Percentiles rank a stretch among this genome's conserved stretches.
These are phyloP conservation scores for Apamea epomidion DNA, from an alignment of 2,888 invertebrate species.

Conservation along the genomic window DNA sequence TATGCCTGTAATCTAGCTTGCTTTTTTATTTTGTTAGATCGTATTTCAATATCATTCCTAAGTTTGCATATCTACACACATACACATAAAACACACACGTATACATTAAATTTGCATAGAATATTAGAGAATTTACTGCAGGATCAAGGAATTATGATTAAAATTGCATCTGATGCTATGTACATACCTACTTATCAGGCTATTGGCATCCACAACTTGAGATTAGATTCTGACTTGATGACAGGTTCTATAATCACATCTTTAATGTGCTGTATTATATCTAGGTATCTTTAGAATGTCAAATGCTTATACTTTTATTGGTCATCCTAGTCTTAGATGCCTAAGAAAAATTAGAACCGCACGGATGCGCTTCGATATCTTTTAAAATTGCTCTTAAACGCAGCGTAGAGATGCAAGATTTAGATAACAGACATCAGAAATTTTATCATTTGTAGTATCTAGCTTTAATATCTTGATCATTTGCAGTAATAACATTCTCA, in stretches of 20 bases:
- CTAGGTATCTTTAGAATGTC: background rate
- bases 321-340: background rate
- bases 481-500: conserved; percentile 15
- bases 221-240: conserved; percentile 15
- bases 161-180: conserved; percentile 14
- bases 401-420: conserved; percentile 23
- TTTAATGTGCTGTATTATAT: conserved; percentile 7
- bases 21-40: conserved; percentile 12
- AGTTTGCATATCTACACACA: background rate
- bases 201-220: conserved; percentile 2
- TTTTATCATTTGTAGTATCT: conserved; percentile 30
- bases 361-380: background rate
- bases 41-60: conserved; percentile 10
- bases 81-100: background rate
- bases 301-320: conserved; percentile 20
- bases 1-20: background rate
- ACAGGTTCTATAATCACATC: conserved; percentile 13
- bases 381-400: conserved; percentile 17
- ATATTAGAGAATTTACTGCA: conserved; percentile 11
- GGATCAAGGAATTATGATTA: conserved; percentile 11
- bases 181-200: background rate
- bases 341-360: background rate
- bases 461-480: conserved; percentile 24
- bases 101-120: conserved; percentile 9
- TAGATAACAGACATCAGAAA: conserved; percentile 28